phyloP scores from a whole-genome alignment of 2,888 invertebrate genomes.

The Melinopterus prodromus region DNA sequence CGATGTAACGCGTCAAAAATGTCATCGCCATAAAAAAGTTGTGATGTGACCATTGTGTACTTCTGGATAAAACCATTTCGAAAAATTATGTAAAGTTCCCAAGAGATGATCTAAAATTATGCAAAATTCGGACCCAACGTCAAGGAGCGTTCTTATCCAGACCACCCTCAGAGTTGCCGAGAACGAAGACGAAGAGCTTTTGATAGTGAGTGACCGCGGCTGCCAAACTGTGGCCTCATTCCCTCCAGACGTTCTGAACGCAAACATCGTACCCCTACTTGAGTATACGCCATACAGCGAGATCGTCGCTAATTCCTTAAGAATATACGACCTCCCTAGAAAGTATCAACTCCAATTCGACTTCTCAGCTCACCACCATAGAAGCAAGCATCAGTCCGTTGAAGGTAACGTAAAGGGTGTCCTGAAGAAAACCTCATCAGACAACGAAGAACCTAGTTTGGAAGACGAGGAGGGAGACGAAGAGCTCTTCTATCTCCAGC shows the following conservation, averaged over 20 bases:
- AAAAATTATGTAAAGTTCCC: neutral
- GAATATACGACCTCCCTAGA: slow-evolving; percentile 41
- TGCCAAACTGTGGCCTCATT: slow-evolving; percentile 42
- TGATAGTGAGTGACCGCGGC: slow-evolving; percentile 36
- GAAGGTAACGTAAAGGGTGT: slow-evolving; percentile 28
- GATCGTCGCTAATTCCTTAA: slow-evolving; percentile 40
- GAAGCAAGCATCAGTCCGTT: neutral
- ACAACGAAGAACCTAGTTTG: neutral
- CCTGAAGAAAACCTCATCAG: slow-evolving; percentile 23
- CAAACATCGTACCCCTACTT: slow-evolving; percentile 37
- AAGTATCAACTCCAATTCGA: slow-evolving; percentile 38
- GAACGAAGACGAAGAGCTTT: slow-evolving; percentile 26
- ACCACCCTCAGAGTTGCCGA: slow-evolving; percentile 35
- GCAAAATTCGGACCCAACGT: slow-evolving; percentile 6
- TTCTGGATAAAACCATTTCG: neutral
- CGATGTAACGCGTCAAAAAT: neutral
- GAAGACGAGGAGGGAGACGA: neutral
- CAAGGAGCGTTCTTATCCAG: slow-evolving; percentile 32
- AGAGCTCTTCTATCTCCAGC: neutral
- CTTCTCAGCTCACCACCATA: slow-evolving; percentile 6
- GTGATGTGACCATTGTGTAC: slow-evolving; percentile 4
- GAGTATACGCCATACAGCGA: slow-evolving; percentile 40
- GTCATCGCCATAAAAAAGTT: neutral
- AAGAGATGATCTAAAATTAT: slow-evolving; percentile 18
- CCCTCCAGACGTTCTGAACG: slow-evolving; percentile 29